Evolutionary conservation across 1,140 invertebrate genomes (phyloP).

Genomic region (Drosophila paulistorum): DNA sequence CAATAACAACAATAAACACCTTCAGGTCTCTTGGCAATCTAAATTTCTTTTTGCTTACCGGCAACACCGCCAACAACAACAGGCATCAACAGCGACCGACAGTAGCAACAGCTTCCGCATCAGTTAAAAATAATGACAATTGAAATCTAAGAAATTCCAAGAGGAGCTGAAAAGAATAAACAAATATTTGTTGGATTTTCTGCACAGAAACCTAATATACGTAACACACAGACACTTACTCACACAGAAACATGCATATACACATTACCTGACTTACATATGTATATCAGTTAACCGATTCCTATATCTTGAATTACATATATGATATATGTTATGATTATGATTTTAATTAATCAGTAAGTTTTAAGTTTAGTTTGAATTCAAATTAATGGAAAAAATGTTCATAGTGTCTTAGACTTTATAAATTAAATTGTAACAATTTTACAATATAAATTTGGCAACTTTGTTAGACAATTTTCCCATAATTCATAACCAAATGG

Average conservation of each 20-base stretch:
- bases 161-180: conserved; percentile 2
- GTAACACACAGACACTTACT: not conserved
- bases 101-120: conserved; percentile 60
- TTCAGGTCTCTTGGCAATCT: conserved; percentile 27
- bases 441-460: too few species aligned
- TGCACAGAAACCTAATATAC: not conserved
- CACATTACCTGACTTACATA: too few species aligned
- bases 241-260: not conserved
- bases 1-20: conserved; percentile 60
- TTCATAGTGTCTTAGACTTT: too few species aligned
- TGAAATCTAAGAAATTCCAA: conserved; percentile 58
- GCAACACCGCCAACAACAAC: not conserved
- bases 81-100: not conserved
- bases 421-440: too few species aligned
- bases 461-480: too few species aligned
- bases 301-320: too few species aligned
- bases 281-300: too few species aligned
- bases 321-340: too few species aligned
- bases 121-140: conserved; percentile 79
- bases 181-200: conserved; percentile 11
- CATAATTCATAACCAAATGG: too few species aligned
- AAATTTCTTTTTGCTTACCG: conserved; percentile 12
- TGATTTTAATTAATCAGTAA: too few species aligned
- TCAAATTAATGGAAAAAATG: too few species aligned
- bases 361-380: too few species aligned